These are phyloP conservation scores for Hippoglossus stenolepis DNA, from an alignment of 2,113 vertebrate genomes.

Conservation along the genomic window DNA sequence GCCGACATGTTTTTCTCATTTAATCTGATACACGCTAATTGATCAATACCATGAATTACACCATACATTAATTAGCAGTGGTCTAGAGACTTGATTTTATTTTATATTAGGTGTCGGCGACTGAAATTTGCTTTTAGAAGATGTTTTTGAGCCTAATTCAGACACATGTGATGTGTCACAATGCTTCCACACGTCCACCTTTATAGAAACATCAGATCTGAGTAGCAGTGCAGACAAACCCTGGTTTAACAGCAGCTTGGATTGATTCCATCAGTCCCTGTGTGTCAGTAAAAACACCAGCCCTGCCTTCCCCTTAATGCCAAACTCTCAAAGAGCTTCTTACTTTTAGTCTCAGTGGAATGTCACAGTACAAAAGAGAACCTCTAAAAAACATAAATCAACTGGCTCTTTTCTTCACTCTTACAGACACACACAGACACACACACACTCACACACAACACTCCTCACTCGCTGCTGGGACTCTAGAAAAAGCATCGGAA, in stretches of 20 bases:
- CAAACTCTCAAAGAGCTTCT: slow-evolving; percentile 33
- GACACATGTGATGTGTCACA: background rate
- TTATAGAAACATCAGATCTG: too few species aligned
- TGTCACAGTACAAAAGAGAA: slow-evolving; percentile 59
- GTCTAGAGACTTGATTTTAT: too few species aligned
- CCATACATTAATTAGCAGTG: too few species aligned
- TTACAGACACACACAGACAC: slow-evolving; percentile 6
- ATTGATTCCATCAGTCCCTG: slow-evolving; percentile 17
- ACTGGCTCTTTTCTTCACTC: background rate
- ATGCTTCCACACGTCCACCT: background rate
- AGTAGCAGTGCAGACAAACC: background rate
- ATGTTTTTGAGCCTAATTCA: background rate
- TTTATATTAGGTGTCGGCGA: too few species aligned
- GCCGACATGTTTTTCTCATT: background rate
- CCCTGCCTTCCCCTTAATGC: background rate
- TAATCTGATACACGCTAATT: background rate
- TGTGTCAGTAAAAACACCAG: background rate
- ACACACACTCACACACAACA: slow-evolving; percentile 8
- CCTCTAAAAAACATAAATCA: slow-evolving; percentile 76
- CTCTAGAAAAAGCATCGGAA: slow-evolving; percentile 74
- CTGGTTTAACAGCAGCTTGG: background rate
- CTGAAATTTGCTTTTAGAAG: too few species aligned
- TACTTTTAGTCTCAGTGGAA: slow-evolving; percentile 55
- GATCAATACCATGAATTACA: too few species aligned
- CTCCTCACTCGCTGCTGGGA: slow-evolving; percentile 27